These are phyloP conservation scores for Bimastos eiseni DNA, from an alignment of 2,888 invertebrate species.

Conservation along the genomic window DNA sequence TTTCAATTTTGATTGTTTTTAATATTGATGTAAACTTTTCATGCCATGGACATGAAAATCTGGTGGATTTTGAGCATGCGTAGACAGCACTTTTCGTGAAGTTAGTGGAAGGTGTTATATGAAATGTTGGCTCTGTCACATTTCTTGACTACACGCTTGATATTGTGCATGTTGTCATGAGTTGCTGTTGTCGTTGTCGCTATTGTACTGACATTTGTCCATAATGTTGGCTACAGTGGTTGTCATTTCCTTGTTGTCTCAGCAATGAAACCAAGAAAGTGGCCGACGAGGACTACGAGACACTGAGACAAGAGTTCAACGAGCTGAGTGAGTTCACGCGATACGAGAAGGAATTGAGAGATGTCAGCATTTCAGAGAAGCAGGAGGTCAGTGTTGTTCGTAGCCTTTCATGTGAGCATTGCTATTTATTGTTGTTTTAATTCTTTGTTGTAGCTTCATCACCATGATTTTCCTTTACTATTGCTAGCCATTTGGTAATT, in stretches of 20 bases:
- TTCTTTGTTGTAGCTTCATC: too few species aligned
- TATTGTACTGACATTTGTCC: not conserved
- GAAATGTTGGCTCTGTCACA: not conserved
- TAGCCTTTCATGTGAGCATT: not conserved
- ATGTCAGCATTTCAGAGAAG: conserved; percentile 30
- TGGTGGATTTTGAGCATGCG: not conserved
- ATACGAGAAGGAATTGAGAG: conserved; percentile 22
- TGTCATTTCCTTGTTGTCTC: not conserved
- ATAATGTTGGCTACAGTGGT: not conserved
- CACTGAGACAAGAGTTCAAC: conserved; percentile 7
- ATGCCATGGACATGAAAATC: too few species aligned
- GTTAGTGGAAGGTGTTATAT: not conserved
- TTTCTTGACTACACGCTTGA: not conserved
- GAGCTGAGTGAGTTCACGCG: conserved; percentile 30
- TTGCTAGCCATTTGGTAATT: too few species aligned
- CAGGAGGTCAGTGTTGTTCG: conserved; percentile 18
- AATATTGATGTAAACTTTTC: not conserved
- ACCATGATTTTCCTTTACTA: too few species aligned
- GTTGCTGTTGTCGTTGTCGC: not conserved
- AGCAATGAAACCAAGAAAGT: not conserved
- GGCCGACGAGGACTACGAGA: not conserved
- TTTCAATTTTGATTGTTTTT: not conserved
- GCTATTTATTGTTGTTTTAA: too few species aligned
- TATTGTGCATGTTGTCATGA: not conserved
- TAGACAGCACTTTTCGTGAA: not conserved